A percentile compares a stretch with the other conserved stretches of the same genome.
These are phyloP conservation scores for Cygnus buccinator DNA, from an alignment of 2,113 vertebrate species.

Conservation along the genomic window DNA sequence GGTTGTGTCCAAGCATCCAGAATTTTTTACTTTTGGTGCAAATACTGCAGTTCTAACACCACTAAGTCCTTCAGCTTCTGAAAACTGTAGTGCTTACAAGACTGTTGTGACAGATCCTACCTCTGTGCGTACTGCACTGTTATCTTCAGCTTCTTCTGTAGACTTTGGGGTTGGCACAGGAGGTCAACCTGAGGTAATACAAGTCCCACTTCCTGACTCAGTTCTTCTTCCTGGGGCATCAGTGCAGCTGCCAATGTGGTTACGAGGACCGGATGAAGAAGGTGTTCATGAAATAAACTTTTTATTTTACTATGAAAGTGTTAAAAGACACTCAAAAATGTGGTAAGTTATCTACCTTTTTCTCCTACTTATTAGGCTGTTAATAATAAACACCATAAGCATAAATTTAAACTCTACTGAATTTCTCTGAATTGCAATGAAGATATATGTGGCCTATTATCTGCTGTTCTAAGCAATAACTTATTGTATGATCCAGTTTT, in stretches of 20 bases:
- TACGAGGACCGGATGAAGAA: slow-evolving; percentile 94
- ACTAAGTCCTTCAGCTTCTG: slow-evolving; percentile 86
- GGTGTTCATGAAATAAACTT: slow-evolving; percentile 99
- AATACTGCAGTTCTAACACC: slow-evolving; percentile 83
- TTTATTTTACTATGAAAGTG: slow-evolving; percentile 95
- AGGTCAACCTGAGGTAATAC: slow-evolving; percentile 79
- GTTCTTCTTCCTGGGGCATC: slow-evolving; percentile 89
- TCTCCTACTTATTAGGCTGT: neutral
- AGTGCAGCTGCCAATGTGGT: slow-evolving; percentile 93
- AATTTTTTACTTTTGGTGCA: slow-evolving; percentile 96
- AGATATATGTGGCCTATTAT: neutral
- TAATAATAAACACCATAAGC: neutral
- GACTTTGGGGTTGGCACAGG: slow-evolving; percentile 81
- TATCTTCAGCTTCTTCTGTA: slow-evolving; percentile 81
- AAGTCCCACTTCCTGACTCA: slow-evolving; percentile 86
- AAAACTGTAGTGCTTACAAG: slow-evolving; percentile 95
- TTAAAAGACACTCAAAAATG: slow-evolving; percentile 87
- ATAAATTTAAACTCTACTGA: neutral
- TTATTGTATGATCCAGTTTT: neutral
- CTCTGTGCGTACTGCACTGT: slow-evolving; percentile 72
- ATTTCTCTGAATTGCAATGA: neutral
- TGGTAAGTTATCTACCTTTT: slow-evolving; percentile 75
- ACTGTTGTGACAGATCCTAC: slow-evolving; percentile 82
- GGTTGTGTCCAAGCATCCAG: slow-evolving; percentile 91
- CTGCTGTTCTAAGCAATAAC: neutral